Percentiles rank a stretch among this genome's conserved stretches.
These are phyloP conservation scores for Xenotilapia leptura DNA, from an alignment of 2,113 vertebrate species.

Conservation along the genomic window DNA sequence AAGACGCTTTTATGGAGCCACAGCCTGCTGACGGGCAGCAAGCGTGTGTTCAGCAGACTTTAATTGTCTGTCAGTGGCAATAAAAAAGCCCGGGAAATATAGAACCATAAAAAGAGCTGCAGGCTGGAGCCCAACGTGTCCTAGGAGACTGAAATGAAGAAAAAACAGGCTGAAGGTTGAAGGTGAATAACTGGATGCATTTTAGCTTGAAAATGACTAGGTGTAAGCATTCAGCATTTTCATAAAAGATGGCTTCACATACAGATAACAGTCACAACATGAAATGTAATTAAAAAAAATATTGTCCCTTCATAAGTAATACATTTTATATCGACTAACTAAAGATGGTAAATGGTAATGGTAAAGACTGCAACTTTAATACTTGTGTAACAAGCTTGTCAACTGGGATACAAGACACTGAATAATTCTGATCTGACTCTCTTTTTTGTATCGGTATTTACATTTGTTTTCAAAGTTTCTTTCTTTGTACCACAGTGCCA, in stretches of 20 bases:
- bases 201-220: not conserved
- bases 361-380: not conserved
- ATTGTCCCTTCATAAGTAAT: not conserved
- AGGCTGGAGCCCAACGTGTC: not conserved
- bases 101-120: constrained; percentile 62
- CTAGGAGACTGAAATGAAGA: constrained; percentile 9
- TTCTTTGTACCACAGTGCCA: constrained; percentile 5
- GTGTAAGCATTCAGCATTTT: not conserved
- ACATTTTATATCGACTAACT: not conserved
- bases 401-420: not conserved
- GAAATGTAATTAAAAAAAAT: not conserved
- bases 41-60: constrained; percentile 63
- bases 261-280: not conserved
- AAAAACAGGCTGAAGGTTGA: not conserved
- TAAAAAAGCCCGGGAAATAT: constrained; percentile 65
- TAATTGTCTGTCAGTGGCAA: constrained; percentile 64
- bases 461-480: not conserved
- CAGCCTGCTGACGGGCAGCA: constrained; percentile 58
- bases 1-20: constrained; percentile 61
- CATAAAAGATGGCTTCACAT: not conserved
- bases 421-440: not conserved
- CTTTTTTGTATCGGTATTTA: not conserved
- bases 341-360: not conserved
- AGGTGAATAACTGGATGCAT: not conserved
- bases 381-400: not conserved